Conservation (phyloP, 2,113 vertebrate species). For the Nematolebias whitei region DNA sequence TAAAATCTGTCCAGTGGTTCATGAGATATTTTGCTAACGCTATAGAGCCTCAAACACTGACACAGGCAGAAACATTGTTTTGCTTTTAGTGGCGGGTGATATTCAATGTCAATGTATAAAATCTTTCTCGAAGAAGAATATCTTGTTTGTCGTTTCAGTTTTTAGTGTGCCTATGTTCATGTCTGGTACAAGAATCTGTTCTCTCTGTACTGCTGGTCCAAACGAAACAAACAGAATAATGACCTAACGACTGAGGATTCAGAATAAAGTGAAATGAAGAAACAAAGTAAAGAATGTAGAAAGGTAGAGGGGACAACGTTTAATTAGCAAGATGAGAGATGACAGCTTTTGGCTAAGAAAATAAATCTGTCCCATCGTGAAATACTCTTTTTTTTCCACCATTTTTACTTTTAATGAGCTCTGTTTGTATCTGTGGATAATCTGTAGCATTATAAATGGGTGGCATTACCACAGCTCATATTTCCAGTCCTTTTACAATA, state of each 20-base stretch:
- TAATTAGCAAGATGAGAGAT: slow-evolving; percentile 9
- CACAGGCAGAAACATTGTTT: too few species aligned
- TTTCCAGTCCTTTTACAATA: neutral
- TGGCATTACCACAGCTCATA: neutral
- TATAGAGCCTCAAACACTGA: too few species aligned
- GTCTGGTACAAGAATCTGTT: slow-evolving; percentile 6
- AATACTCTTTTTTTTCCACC: slow-evolving; percentile 15
- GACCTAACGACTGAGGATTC: slow-evolving; percentile 11
- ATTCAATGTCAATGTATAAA: slow-evolving; percentile 24
- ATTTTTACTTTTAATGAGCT: neutral
- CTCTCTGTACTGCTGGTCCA: slow-evolving; percentile 8
- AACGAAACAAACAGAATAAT: slow-evolving; percentile 54
- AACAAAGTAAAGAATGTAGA: neutral
- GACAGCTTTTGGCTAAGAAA: slow-evolving; percentile 27
- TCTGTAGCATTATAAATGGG: slow-evolving; percentile 6
- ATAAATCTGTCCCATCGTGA: slow-evolving; percentile 24
- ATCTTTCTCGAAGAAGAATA: slow-evolving; percentile 18
- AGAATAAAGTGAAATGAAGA: neutral
- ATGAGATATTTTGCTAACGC: too few species aligned
- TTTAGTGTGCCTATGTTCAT: slow-evolving; percentile 1
- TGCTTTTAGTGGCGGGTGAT: neutral
- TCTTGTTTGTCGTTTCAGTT: neutral
- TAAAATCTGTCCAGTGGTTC: too few species aligned
- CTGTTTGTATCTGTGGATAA: neutral
- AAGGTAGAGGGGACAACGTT: slow-evolving; percentile 6